Evolutionary conservation across 2,113 vertebrate species (phyloP), one percentile per base, ranked within the genome.

Genomic region (Microtus richardsoni): DNA sequence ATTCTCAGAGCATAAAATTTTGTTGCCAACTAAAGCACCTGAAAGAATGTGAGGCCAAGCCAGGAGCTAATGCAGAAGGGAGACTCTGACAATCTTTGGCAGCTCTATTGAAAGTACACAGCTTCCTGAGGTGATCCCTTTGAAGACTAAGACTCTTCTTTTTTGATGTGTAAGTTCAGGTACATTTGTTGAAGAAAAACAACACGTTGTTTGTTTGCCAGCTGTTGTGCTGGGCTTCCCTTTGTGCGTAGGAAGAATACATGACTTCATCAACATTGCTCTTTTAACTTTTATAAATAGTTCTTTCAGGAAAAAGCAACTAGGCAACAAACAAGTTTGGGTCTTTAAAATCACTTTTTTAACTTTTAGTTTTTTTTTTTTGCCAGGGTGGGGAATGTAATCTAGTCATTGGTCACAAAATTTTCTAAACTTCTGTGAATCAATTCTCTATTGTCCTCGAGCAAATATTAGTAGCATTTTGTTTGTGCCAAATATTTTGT

Each of bases 71-170:
- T 89, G 93, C 90, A 44, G 91, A 78, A 93, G 77, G 90, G 89
- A 95, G 88, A 70, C 52, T 97, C 88, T 77, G 95, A 75, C 96
- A 92, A 52, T 86, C 75, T 68, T 93, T 96, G 95, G 93, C 88
- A 96, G 44, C 21, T 2, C 82, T 92, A 62, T 60, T 70, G 77
- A 88, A 86, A 91, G 78, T 89, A 28, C 87, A 75, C 10, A 39
- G 49, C 62, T 93, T 96, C 92, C 96, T 90, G 73, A 82, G 85
- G 80, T 39, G 62, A 89, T 36, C 52, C 52, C 77, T 97, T 91
- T 95, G 96, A 97, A 97, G 92, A 94, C 88, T 77, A 93, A 95
- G 89, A 44, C 73, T n/a, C 39, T 19, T 91, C 82, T 68, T 89
- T 79, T 89, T 88, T 88, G 84, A 90, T 97, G 60, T 88, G 1